Evolutionary conservation across 2,113 vertebrate genomes (phyloP), one percentile per base, ranked within the genome.

Genomic region (Rhea americana): DNA sequence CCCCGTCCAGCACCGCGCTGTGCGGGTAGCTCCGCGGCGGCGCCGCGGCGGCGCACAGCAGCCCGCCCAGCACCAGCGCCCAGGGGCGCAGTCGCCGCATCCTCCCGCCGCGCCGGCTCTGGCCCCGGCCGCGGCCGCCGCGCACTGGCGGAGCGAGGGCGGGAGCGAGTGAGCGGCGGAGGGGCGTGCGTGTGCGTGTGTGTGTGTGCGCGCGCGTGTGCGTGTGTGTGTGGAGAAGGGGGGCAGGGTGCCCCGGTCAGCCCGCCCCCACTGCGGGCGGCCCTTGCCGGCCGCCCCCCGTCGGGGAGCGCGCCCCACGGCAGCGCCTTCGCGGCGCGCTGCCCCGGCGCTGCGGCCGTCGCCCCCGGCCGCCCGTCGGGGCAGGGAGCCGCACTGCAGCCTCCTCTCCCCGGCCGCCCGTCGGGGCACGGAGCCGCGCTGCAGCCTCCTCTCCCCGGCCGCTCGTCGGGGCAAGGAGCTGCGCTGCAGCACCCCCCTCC

Each of bases 1-100:
- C 97, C 20, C 96, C 93, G 97, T 98, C 98, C 65, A 99, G 96
- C 53, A 97, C 76, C 16, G 98, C 95, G 79, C 96, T 94, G 90
- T 98, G 98, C 53, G 96, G 94, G 83, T 96, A 98, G 50, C 70
- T 45, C 55, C 56, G 85, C 59, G 51, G 11, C n/a, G 81, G 53
- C 68, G 85, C 74, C 84, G 66, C 43, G 81, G 83, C 83, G 91
- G 90, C 90, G 21, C 50, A 95, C 85, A 94, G 93, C 62, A 21
- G 86, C 85, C 53, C 97, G 94, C 97, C 68, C 78, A 95, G 80
- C 59, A 80, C 83, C 77, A 90, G 68, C 59, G 21, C 74, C 83
- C 93, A 82, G 39, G 32, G 56, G 47, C 87, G 93, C 66, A 81
- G 53, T 66, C 41, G 47, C 90, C 87, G 91, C 82, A 88, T 89